These are phyloP conservation scores for Arion vulgaris DNA, from an alignment of 1,140 invertebrate species.

Conservation along the genomic window DNA sequence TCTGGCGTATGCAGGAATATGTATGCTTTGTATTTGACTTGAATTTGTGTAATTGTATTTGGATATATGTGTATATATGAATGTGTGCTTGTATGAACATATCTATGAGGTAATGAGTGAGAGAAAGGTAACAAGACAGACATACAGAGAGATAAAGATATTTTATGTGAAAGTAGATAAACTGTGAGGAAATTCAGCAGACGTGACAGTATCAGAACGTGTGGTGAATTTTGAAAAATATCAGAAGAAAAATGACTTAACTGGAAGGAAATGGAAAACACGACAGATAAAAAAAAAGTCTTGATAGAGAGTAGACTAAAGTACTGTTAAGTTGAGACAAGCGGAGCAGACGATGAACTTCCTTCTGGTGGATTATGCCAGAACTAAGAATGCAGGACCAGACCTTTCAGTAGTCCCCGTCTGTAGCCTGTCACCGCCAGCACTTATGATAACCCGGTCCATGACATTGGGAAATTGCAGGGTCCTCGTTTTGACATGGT, in stretches of 20 bases:
- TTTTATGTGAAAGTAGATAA: background rate
- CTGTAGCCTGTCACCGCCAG: conserved; percentile 15
- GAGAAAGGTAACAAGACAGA: background rate
- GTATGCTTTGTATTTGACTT: too few relatives aligned
- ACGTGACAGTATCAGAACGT: too few relatives aligned
- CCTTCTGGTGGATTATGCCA: background rate
- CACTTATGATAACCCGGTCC: conserved; percentile 29
- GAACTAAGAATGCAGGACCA: conserved; percentile 2
- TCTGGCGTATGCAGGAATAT: too few relatives aligned
- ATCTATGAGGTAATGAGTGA: background rate
- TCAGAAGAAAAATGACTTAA: background rate
- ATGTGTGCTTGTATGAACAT: background rate
- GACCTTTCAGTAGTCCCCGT: conserved; percentile 9
- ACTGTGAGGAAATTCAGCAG: background rate
- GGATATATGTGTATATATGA: conserved; percentile 10
- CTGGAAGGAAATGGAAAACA: background rate
- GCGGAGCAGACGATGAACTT: background rate
- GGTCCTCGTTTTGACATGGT: conserved; percentile 28
- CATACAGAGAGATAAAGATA: background rate
- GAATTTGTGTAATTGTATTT: too few relatives aligned
- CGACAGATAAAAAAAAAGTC: background rate
- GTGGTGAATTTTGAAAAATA: too few relatives aligned
- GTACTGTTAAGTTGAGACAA: background rate
- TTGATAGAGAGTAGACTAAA: background rate
- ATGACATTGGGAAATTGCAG: conserved; percentile 33